These are phyloP conservation scores for Menura novaehollandiae DNA, from an alignment of 2,113 vertebrate species.

Conservation along the genomic window DNA sequence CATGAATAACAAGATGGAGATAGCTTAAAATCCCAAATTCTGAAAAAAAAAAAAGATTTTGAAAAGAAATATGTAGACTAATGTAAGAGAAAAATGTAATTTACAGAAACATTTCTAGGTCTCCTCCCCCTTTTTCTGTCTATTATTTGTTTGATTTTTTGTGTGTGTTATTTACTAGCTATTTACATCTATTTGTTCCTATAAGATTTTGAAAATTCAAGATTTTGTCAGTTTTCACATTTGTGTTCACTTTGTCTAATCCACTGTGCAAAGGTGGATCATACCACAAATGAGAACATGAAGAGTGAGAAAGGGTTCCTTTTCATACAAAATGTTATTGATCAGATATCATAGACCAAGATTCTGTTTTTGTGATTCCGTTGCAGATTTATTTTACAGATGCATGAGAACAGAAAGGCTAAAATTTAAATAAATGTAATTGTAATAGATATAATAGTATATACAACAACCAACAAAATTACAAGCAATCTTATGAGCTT, in stretches of 20 bases:
- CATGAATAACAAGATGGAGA: not conserved
- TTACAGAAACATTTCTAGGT: not conserved
- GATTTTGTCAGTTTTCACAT: not conserved
- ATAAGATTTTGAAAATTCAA: not conserved
- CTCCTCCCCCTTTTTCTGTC: not conserved
- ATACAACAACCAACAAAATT: not conserved
- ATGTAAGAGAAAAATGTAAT: not conserved
- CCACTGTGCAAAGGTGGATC: not conserved
- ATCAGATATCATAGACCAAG: not conserved
- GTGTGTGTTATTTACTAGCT: not conserved
- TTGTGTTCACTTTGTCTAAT: not conserved
- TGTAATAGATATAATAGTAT: not conserved
- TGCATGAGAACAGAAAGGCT: not conserved
- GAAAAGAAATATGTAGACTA: not conserved
- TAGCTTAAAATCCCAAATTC: not conserved
- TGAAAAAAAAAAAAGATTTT: not conserved
- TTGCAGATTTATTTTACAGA: not conserved
- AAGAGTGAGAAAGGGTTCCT: not conserved
- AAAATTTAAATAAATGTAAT: not conserved
- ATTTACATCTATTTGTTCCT: not conserved
- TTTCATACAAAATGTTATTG: not conserved
- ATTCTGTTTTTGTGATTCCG: not conserved
- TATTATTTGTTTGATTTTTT: not conserved
- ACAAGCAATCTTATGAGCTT: not conserved
- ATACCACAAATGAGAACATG: not conserved